Evolutionary conservation across 2,797 vertebrate genomes (phyloP).

Genomic region (Tachyglossus aculeatus): DNA sequence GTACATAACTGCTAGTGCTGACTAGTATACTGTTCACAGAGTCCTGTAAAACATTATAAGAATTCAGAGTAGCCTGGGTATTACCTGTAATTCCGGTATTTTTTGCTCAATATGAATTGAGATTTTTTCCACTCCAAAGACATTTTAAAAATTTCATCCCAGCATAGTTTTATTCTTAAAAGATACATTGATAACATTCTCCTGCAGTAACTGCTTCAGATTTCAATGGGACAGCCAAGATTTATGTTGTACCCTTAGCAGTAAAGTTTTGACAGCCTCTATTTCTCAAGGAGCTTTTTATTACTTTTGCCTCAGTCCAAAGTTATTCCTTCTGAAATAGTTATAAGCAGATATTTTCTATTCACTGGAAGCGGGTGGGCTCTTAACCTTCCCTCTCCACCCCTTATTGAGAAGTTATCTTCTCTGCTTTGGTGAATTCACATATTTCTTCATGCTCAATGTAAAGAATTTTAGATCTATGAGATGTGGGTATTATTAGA

Average conservation of each 20-base stretch:
- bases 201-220: slow-evolving; percentile 17
- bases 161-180: slow-evolving; percentile 24
- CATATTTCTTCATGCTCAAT: too few species aligned
- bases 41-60: too few species aligned
- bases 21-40: too few species aligned
- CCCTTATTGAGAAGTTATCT: slow-evolving; percentile 6
- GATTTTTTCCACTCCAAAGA: slow-evolving; percentile 27
- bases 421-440: too few species aligned
- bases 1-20: too few species aligned
- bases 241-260: slow-evolving; percentile 45
- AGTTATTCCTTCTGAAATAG: slow-evolving; percentile 36
- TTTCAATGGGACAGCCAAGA: slow-evolving; percentile 25
- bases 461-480: too few species aligned
- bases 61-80: too few species aligned
- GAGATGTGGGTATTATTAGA: too few species aligned
- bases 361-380: too few species aligned
- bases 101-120: too few species aligned
- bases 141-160: slow-evolving; percentile 26
- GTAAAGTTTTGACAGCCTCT: slow-evolving; percentile 33
- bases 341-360: slow-evolving; percentile 32
- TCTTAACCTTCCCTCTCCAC: too few species aligned
- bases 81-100: too few species aligned
- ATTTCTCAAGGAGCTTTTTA: slow-evolving; percentile 42
- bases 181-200: not conserved
- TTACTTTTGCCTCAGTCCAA: slow-evolving; percentile 39